phyloP scores from a whole-genome alignment of 35 echinoderm and acorn worm genomes.

The Holothuria glaberrima region DNA sequence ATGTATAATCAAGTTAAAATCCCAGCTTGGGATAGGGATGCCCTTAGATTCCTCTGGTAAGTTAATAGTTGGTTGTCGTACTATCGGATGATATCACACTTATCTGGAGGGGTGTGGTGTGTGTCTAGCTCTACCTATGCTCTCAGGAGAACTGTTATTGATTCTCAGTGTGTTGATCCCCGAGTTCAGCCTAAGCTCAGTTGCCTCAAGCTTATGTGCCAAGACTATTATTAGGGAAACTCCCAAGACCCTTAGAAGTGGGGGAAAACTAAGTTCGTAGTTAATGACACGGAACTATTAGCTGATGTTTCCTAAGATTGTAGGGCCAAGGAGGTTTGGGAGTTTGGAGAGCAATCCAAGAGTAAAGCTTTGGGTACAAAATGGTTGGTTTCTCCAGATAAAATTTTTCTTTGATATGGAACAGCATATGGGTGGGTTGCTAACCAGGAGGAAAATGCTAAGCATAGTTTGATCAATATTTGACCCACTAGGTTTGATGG shows the following conservation, averaged over 20 bases:
- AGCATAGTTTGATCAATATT: slow-evolving; percentile 66
- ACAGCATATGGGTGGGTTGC: background rate
- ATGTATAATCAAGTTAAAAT: slow-evolving; percentile 16
- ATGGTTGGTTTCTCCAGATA: slow-evolving; percentile 6
- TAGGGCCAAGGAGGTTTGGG: slow-evolving; percentile 2
- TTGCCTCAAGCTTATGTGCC: background rate
- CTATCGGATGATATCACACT: slow-evolving; percentile 9
- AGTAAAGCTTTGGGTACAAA: slow-evolving; percentile 6
- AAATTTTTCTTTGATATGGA: background rate
- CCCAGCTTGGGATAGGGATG: background rate
- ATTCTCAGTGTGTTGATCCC: background rate
- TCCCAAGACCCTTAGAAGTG: background rate
- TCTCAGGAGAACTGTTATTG: slow-evolving; percentile 15
- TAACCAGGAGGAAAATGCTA: slow-evolving; percentile 62
- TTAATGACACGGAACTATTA: background rate
- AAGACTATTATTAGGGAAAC: slow-evolving; percentile 12
- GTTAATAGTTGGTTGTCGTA: background rate
- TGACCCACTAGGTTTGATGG: slow-evolving; percentile 57
- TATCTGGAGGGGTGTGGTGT: slow-evolving; percentile 31
- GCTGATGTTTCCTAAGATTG: background rate
- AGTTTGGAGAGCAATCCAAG: background rate
- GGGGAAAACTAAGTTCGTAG: background rate
- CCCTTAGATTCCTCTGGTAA: slow-evolving; percentile 13
- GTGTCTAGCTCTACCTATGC: slow-evolving; percentile 15
- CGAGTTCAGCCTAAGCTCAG: slow-evolving; percentile 19